Conservation (phyloP, 2,113 vertebrate genomes). For the Phycodurus eques region DNA sequence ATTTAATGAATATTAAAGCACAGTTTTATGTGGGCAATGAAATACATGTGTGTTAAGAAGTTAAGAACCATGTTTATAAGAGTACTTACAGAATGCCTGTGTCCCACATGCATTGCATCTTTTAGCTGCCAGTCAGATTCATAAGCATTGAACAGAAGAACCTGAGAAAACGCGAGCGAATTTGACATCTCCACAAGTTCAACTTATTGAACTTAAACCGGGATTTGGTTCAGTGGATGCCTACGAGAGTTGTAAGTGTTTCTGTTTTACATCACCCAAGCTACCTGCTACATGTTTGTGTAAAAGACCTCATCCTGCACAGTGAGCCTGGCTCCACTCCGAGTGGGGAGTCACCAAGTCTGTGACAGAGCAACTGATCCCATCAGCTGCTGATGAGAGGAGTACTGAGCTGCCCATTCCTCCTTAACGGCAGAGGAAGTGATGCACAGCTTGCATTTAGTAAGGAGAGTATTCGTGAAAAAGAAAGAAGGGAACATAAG, state of each 20-base stretch:
- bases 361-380: constrained; percentile 48
- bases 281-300: constrained; percentile 1
- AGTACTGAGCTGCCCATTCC: constrained; percentile 55
- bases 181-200: constrained; percentile 2
- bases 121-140: constrained; percentile 23
- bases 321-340: constrained; percentile 20
- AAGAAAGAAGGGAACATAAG: not conserved
- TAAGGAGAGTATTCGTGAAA: not conserved
- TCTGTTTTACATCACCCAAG: constrained; percentile 9
- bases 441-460: constrained; percentile 20
- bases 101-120: not conserved
- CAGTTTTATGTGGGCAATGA: too few relatives aligned
- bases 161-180: not conserved
- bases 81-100: too few relatives aligned
- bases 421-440: constrained; percentile 26
- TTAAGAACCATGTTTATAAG: too few relatives aligned
- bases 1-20: too few relatives aligned
- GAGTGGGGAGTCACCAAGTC: constrained; percentile 42
- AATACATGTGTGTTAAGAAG: too few relatives aligned
- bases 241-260: not conserved
- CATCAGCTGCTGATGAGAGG: constrained; percentile 51
- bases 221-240: not conserved
- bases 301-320: constrained; percentile 1
- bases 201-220: not conserved
- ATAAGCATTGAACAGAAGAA: not conserved